Evolutionary conservation across 2,888 invertebrate species (phyloP).

Genomic region (Oxycera nigricornis): DNA sequence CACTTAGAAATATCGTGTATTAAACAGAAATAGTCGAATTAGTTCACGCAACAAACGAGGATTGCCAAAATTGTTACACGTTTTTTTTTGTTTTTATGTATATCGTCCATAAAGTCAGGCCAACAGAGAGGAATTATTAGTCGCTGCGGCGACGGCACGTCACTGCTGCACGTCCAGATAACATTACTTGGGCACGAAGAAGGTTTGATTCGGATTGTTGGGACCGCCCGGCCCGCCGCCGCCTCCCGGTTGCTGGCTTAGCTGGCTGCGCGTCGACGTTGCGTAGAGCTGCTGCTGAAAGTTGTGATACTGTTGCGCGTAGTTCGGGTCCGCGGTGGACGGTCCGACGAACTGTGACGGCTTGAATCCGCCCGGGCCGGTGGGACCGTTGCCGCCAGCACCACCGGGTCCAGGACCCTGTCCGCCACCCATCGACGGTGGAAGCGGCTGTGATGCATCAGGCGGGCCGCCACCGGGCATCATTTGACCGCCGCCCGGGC

Average conservation of each 20-base stretch:
- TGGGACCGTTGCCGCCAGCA: not conserved
- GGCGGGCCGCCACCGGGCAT: slow-evolving; percentile 59
- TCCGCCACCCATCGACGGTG: slow-evolving; percentile 78
- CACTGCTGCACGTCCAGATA: not conserved
- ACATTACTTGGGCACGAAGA: slow-evolving; percentile 59
- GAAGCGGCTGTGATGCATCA: slow-evolving; percentile 75
- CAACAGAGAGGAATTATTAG: not conserved
- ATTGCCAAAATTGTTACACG: not conserved
- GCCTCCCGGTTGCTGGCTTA: slow-evolving; percentile 53
- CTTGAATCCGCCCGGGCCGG: slow-evolving; percentile 66
- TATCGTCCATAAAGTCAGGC: not conserved
- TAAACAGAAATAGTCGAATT: not conserved
- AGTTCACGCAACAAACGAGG: slow-evolving; percentile 8
- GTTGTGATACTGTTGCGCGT: slow-evolving; percentile 94
- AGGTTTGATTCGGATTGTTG: slow-evolving; percentile 59
- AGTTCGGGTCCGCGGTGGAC: slow-evolving; percentile 87
- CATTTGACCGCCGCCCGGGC: slow-evolving; percentile 56
- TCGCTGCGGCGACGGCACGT: not conserved
- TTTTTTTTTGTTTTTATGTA: not conserved
- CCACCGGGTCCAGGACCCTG: not conserved
- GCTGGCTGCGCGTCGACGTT: slow-evolving; percentile 76
- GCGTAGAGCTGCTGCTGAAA: slow-evolving; percentile 95
- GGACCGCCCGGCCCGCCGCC: slow-evolving; percentile 53
- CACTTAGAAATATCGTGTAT: not conserved
- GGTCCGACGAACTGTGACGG: slow-evolving; percentile 82